Conservation (phyloP, 1,140 invertebrate species). For the Drosophila repletoides region DNA sequence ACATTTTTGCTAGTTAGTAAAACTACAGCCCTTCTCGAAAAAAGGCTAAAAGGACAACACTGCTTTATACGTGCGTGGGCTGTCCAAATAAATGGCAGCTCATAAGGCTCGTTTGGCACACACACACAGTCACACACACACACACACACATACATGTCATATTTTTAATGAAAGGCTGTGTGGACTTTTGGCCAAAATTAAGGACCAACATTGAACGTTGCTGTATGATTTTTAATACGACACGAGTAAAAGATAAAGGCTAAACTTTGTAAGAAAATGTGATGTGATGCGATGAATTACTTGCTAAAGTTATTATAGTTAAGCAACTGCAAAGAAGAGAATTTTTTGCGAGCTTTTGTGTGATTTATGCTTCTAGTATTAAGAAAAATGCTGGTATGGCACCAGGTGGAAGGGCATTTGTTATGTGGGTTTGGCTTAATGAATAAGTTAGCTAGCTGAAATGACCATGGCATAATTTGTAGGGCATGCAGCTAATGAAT, state of each 20-base stretch:
- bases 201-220: constrained; percentile 12
- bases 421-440: too few species aligned
- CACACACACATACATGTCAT: constrained; percentile 33
- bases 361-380: too few species aligned
- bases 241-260: constrained; percentile 10
- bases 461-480: too few species aligned
- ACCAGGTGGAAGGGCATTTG: too few species aligned
- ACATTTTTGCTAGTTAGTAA: too few species aligned
- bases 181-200: constrained; percentile 27
- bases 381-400: too few species aligned
- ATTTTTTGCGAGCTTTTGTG: too few species aligned
- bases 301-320: constrained; percentile 26
- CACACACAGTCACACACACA: constrained; percentile 16
- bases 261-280: constrained; percentile 11
- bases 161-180: constrained; percentile 44
- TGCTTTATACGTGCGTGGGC: constrained; percentile 42
- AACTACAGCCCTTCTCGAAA: too few species aligned
- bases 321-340: constrained; percentile 25
- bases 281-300: constrained; percentile 15
- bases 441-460: too few species aligned
- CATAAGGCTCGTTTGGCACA: constrained; percentile 47
- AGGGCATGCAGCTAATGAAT: too few species aligned
- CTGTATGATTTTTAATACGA: constrained; percentile 25
- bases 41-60: too few species aligned
- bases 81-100: constrained; percentile 66